Conservation (phyloP, 2,113 vertebrate genomes). For the Passer domesticus region DNA sequence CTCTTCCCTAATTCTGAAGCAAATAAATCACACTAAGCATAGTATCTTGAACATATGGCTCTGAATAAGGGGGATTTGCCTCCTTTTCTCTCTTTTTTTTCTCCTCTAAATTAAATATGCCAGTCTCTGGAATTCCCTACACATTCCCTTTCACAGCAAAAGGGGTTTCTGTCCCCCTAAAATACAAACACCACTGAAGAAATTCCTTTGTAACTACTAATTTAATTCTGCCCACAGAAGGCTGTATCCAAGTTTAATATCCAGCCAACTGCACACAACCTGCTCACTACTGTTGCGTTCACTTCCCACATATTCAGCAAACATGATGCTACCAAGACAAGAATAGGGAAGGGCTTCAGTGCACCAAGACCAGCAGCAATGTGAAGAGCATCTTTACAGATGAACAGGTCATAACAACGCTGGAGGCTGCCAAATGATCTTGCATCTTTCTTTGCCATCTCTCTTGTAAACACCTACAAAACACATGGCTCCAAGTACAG, state of each 20-base stretch:
- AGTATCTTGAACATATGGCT: conserved; percentile 36
- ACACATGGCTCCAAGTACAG: not conserved
- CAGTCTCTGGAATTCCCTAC: not conserved
- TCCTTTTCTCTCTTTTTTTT: not conserved
- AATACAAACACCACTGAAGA: not conserved
- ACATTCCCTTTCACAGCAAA: not conserved
- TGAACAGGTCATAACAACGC: not conserved
- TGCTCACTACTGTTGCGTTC: not conserved
- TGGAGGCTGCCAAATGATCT: not conserved
- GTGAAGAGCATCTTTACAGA: not conserved
- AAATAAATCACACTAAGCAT: conserved; percentile 37
- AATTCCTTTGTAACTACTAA: not conserved
- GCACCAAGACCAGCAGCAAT: not conserved
- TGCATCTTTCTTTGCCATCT: not conserved
- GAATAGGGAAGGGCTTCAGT: not conserved
- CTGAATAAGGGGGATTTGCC: conserved; percentile 14
- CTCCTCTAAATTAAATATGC: not conserved
- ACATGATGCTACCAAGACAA: rapidly evolving
- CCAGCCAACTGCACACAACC: not conserved
- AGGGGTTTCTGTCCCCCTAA: not conserved
- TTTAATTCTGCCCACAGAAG: not conserved
- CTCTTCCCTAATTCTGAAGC: conserved; percentile 13
- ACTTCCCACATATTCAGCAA: not conserved
- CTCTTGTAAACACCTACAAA: not conserved
- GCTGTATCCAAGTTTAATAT: not conserved